A percentile compares a stretch with the other conserved stretches of the same genome.
Evolutionary conservation across 1,140 invertebrate species (phyloP).

Genomic region (Maconellicoccus hirsutus): DNA sequence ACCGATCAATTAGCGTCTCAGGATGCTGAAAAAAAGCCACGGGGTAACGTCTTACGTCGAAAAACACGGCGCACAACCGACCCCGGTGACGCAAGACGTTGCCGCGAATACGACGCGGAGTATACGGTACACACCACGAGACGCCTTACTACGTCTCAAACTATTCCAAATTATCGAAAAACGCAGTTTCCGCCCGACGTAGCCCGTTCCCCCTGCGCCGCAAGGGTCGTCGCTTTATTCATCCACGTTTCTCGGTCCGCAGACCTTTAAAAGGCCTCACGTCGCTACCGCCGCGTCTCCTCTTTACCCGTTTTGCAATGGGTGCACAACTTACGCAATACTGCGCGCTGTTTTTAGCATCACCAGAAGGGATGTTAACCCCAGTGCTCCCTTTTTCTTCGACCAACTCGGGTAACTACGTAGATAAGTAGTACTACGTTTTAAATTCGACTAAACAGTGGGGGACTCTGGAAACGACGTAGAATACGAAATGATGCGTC

Average conservation of each 20-base stretch:
- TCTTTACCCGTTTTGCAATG: not conserved
- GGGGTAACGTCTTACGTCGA: not conserved
- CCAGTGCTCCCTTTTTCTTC: not conserved
- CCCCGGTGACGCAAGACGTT: not conserved
- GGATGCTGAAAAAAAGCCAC: not conserved
- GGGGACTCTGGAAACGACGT: not conserved
- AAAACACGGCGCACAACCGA: not conserved
- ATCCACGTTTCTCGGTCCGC: too few species aligned
- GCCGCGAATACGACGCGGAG: too few species aligned
- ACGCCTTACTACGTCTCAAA: not conserved
- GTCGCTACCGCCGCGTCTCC: not conserved
- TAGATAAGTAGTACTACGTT: not conserved
- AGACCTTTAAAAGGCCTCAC: not conserved
- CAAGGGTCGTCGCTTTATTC: too few species aligned
- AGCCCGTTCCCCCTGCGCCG: too few species aligned
- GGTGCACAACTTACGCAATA: slow-evolving; percentile 7
- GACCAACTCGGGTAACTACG: not conserved
- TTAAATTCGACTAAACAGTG: not conserved
- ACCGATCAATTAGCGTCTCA: too few species aligned
- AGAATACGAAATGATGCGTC: slow-evolving; percentile 3
- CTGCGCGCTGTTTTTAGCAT: slow-evolving; percentile 1
- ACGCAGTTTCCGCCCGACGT: not conserved
- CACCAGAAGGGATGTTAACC: not conserved
- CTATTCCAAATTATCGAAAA: not conserved
- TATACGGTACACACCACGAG: too few species aligned